A percentile compares a stretch with the other conserved stretches of the same genome.
Evolutionary conservation across 2,113 vertebrate species (phyloP).

Genomic region (Pterocles gutturalis): DNA sequence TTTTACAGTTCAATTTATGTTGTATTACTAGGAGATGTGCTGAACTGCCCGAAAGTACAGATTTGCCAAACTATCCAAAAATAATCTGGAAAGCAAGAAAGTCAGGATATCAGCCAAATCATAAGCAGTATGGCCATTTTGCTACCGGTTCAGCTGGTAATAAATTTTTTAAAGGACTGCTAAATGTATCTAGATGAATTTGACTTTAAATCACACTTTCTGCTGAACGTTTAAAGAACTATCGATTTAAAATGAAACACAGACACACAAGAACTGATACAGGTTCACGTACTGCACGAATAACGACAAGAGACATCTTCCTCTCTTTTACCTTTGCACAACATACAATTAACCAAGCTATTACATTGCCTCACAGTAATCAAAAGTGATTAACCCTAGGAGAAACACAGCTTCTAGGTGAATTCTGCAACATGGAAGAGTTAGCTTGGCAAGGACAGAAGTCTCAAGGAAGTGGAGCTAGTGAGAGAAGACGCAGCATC

Average conservation of each 20-base stretch:
- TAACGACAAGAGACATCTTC: not conserved
- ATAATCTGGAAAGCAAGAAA: conserved; percentile 51
- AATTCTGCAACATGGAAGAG: not conserved
- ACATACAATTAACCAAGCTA: not conserved
- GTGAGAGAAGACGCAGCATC: not conserved
- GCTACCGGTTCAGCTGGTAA: conserved; percentile 25
- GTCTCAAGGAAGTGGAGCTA: not conserved
- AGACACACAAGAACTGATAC: not conserved
- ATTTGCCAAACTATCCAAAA: conserved; percentile 71
- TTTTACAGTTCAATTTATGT: conserved; percentile 75
- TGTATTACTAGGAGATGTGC: conserved; percentile 67
- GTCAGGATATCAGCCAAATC: conserved; percentile 35
- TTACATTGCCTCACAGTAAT: not conserved
- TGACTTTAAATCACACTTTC: conserved; percentile 48
- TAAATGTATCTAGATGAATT: conserved; percentile 35
- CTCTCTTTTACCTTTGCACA: not conserved
- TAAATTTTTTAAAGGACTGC: conserved; percentile 51
- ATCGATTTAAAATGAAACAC: conserved; percentile 2
- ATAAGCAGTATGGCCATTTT: conserved; percentile 13
- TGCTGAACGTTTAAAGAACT: not conserved
- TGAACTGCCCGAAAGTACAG: conserved; percentile 59
- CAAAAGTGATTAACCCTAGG: not conserved
- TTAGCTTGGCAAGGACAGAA: not conserved
- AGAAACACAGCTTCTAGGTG: not conserved
- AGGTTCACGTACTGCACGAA: not conserved